Evolutionary conservation across 2,113 vertebrate species (phyloP), one percentile per base, ranked within the genome.

Genomic region (Ranitomeya variabilis): DNA sequence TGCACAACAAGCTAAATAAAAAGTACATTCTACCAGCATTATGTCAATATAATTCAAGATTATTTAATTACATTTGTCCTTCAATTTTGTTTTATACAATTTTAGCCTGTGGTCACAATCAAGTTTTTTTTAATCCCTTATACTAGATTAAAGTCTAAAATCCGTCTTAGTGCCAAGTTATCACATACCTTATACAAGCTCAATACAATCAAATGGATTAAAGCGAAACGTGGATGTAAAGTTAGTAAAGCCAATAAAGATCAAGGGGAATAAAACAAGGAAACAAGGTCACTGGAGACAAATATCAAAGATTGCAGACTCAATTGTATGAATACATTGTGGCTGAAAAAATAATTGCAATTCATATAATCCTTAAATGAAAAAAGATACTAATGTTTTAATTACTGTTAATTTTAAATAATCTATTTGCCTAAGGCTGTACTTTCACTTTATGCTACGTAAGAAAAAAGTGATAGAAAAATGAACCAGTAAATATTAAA

Each of bases 101-200:
- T 90, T 88, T 90, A 90, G 93, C 93, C 92, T 90, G 90, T 92
- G 90, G 93, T 92, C 92, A 89, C 89, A 93, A 92, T 92, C 74
- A 78, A 90, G 59, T 66, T 87, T 87, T 87, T 90, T 91, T 91
- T 89, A 91, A 92, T 93, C 91, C 89, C 87, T 89, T 91, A 92
- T 93, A 93, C 91, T 91, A 93, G 93, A 94, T 93, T 93, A 94
- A 92, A 93, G 91, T 92, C 92, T 92, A 92, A 93, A 94, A 94
- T 93, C 94, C 92, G 91, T 93, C 93, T 93, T 92, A 93, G 91
- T 93, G 91, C 90, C 90, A 92, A 92, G 62, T 93, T 94, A 94
- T 82, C 93, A 86, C 78, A 52, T 87, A 91, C 91, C 89, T 92
- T 93, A 92, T 91, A 90, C 86, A 92, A 93, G 90, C 90, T 91